Evolutionary conservation across 2,888 invertebrate species (phyloP), one percentile per base, ranked within the genome.

Genomic region (Eupithecia inturbata): DNA sequence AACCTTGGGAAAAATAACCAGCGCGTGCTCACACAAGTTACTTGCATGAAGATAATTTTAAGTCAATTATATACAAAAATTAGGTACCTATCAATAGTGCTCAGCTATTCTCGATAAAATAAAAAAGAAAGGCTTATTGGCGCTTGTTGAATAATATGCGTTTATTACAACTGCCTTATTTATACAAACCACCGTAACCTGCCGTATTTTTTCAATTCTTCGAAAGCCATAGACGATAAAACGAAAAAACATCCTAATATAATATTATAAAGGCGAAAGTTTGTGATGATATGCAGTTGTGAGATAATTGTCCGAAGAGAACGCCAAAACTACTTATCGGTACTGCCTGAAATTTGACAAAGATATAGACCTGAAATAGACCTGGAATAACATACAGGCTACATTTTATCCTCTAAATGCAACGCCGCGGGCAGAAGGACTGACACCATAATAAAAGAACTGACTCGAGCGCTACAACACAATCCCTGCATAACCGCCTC

Each of bases 1-100:
- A 87, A 85, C 87, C 87, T 89, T 85, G 84, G 85, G 85, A 86
- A 88, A 89, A 90, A 89, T 82, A 86, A 85, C 19, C 10, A 31
- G 57, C 57, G 22, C 12, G 10, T 12, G 14, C 10, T 22, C 0
- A 53, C 49, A 53, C 57, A 57, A 57, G 26, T 26, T 57, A 57
- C 57, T 12, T 26, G 53, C 9, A 10, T 1, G 10, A 3, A 22
- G n/a, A 53, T 3, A 53, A 53, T 49, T n/a, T 2, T 49, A 49
- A n/a, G 53, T 53, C 4, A 22, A 22, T 49, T 49, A 9, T n/a
- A n/a, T n/a, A 49, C 49, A 49, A 2, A 10, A 6, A 7, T 49
- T n/a, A n/a, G 5, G n/a, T 45, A 49, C 49, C n/a, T 19, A 45
- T 45, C 16, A 19, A 45, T 7, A 4, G 45, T 19, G 7, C 6